Evolutionary conservation across 1,140 invertebrate genomes (phyloP), one percentile per base, ranked within the genome.

Genomic region (Fopius arisanus): DNA sequence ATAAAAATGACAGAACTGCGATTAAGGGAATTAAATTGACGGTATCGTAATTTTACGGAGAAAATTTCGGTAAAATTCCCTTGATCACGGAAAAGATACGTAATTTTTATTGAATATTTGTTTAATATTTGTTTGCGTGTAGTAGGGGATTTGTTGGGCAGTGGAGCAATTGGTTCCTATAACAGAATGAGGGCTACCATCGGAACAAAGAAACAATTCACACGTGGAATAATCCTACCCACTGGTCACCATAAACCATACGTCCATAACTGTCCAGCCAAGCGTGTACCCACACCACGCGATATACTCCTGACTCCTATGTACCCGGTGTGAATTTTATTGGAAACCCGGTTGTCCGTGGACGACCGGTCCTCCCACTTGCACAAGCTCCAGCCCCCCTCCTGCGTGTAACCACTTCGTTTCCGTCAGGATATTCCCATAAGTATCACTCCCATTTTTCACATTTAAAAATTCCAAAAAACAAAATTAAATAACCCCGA

Each of bases 331-430:
- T 67, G 72, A 73, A 68, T 72, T 48, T 66, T 68, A 59, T 73
- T 62, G 21, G 29, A 73, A 73, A 67, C 28, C 63, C 65, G 40
- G 71, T 73, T 70, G 48, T 73, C 43, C 48, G 21, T 73, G 70
- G 51, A 33, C 66, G 76, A 80, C 79, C 78, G 77, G 81, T 82
- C 77, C 79, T 75, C 78, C 81, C 79, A 81, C 76, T 73, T 74
- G 63, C 66, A 6, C n/a, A 51, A n/a, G n/a, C 43, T 21, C 43
- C 43, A 5, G 3, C n/a, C 26, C 48, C 62, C 26, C 28, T 41
- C 29, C 19, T 28, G 59, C 26, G 23, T 62, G 28, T 26, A 33
- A 59, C 43, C 70, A 71, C 63, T 74, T 66, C 29, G 65, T 67
- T 62, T 70, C 67, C 67, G 70, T 70, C 74, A 72, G 66, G 66